Base-by-base conservation (phyloP, 1,140 invertebrate genomes). In the Drosophila nigrodunni region DNA sequence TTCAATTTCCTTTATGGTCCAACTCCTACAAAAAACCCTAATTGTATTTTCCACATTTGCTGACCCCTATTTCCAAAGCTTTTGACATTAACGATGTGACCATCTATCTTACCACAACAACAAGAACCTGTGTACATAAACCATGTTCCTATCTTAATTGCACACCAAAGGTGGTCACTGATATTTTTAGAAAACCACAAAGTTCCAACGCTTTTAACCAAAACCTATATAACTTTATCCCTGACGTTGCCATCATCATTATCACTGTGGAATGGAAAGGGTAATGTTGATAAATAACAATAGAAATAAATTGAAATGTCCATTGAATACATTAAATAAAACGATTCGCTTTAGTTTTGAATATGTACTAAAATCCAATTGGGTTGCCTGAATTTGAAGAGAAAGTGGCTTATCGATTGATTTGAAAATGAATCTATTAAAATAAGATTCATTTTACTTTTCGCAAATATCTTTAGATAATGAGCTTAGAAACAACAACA, bases 1-100 rank as follows among this genome's bases (percentile, higher is more conserved):
- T 82, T 73, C 69, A 76, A 87, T 86, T 87, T 87, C 71, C 78
- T 73, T 67, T 46, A 67, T 37, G 60, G 39, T 58, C 50, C 35
- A 21, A 44, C 25, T 46, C 46, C 11, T 15, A 34, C 46, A 44
- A 21, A 21, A 37, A 41, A 44, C 54, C 55, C 49, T 83, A 83
- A 83, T 82, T 83, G 80, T 76, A 71, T 68, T 75, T 78, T 79
- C 66, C 54, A 77, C 82, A 80, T 73, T 67, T 73, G 50, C 50
- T 75, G 70, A 70, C 66, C 76, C 18, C 44, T 11, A 47, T 46
- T 57, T 35, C 11, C 1, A n/a, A 15, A 2, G 25, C 49, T 21
- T 41, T 34, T 34, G 37, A 46, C 43, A 39, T 57, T 66, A 35
- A 54, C n/a, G 37, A 35, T 37, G 4, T 62, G 66, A 37, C 7